A percentile compares a stretch with the other conserved stretches of the same genome.
phyloP scores from a whole-genome alignment of 2,888 invertebrate genomes.

The Pollenia angustigena region DNA sequence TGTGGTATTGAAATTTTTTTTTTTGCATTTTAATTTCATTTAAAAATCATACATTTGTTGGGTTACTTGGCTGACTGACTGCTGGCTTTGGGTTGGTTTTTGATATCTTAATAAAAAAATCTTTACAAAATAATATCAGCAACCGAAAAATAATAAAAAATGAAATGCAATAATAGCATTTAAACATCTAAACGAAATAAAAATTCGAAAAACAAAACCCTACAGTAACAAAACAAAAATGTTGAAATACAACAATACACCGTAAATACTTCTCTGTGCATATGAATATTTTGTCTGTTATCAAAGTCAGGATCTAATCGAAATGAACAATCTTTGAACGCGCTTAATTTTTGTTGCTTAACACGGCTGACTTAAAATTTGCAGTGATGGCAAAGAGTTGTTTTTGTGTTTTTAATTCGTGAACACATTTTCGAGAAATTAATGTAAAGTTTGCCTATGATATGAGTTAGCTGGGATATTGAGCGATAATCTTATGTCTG shows the following conservation, averaged over 20 bases:
- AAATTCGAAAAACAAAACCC: slow-evolving; percentile 62
- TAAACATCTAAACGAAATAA: slow-evolving; percentile 37
- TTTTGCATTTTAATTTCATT: slow-evolving; percentile 9
- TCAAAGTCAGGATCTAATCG: slow-evolving; percentile 75
- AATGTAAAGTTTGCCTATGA: too few species aligned
- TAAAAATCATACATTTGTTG: slow-evolving; percentile 29
- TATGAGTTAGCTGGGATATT: too few species aligned
- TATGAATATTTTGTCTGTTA: slow-evolving; percentile 49
- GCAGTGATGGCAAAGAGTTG: slow-evolving; percentile 19
- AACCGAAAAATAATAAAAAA: slow-evolving; percentile 40
- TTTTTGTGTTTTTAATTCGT: too few species aligned
- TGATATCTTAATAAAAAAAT: slow-evolving; percentile 59
- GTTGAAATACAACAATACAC: slow-evolving; percentile 42
- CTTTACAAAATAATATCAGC: slow-evolving; percentile 65
- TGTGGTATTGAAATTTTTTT: slow-evolving; percentile 41
- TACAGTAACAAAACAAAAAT: slow-evolving; percentile 52
- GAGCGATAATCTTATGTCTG: too few species aligned
- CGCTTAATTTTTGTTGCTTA: slow-evolving; percentile 60
- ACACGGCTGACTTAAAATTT: slow-evolving; percentile 21
- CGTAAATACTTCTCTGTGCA: background rate
- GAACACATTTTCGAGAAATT: too few species aligned
- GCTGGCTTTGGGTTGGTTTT: slow-evolving; percentile 50
- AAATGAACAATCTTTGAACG: slow-evolving; percentile 67
- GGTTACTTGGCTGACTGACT: slow-evolving; percentile 9
- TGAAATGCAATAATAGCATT: slow-evolving; percentile 58